Evolutionary conservation across 2,113 vertebrate species (phyloP), one percentile per base, ranked within the genome.

Genomic region (Suricata suricatta): DNA sequence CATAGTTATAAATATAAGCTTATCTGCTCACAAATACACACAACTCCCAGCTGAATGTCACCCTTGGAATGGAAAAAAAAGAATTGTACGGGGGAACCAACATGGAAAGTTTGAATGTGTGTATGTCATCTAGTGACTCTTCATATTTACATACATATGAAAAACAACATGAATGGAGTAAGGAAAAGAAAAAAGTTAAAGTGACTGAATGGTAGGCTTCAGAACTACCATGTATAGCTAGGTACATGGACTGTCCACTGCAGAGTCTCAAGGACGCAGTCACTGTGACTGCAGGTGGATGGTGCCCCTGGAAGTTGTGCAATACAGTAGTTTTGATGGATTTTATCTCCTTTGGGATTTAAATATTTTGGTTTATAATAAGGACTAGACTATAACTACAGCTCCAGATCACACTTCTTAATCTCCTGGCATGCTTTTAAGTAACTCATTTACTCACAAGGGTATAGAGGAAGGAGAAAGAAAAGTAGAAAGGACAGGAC

Each of bases 401-500:
- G 21, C n/a, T 88, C 63, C 60, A 68, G 31, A 52, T 74, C 31
- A 74, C 23, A 79, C 47, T 68, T 71, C 41, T 93, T 83, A 77
- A 82, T 87, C 16, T 83, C 66, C 57, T 77, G 29, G 66, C 9
- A 50, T 76, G n/a, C 16, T 90, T 87, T 21, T 50, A 60, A 89
- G 38, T 54, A 71, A 57, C 57, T 47, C 88, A 3, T 80, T 94
- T 47, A 29, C 41, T 84, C 23, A 63, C 17, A 91, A 93, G 9
- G 10, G 13, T 31, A n/a, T 17, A 31, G 41, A 7, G 14, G 29
- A 63, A 92, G 14, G 47, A 95, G 66, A 76, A 96, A 95, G 50
- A 66, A 87, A 98, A 90, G 77, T 27, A 88, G 77, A 66, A 95
- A 94, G 60, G 27, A 72, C 25, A 60, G 29, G 31, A 74, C 79